phyloP scores from a whole-genome alignment of 2,113 vertebrate species.

The Gadus chalcogrammus region DNA sequence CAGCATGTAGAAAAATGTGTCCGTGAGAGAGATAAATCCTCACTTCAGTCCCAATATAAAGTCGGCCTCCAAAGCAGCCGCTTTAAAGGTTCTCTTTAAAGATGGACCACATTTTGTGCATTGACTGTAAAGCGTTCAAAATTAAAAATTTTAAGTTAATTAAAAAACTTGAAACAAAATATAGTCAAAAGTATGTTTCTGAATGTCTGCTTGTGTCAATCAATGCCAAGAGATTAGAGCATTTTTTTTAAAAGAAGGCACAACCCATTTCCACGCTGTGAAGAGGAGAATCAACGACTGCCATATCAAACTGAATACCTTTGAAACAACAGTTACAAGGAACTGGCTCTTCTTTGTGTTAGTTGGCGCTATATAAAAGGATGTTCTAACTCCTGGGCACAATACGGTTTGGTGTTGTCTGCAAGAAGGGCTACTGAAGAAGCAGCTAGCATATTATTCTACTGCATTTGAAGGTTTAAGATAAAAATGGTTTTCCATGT shows the following conservation, averaged over 20 bases:
- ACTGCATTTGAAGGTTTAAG: no score
- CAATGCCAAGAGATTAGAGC: conserved; percentile 52
- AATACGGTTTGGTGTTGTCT: not conserved
- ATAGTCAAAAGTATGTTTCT: conserved; percentile 6
- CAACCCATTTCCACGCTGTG: conserved; percentile 52
- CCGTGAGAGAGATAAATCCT: conserved; percentile 2
- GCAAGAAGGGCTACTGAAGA: conserved; percentile 28
- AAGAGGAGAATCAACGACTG: conserved; percentile 57
- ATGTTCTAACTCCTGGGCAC: conserved; percentile 46
- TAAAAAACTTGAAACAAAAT: conserved; percentile 41
- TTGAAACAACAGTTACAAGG: conserved; percentile 62
- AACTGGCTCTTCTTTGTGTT: conserved; percentile 45
- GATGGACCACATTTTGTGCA: conserved; percentile 16
- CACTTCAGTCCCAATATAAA: conserved; percentile 23
- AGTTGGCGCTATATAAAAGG: conserved; percentile 43
- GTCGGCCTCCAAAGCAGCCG: conserved; percentile 3
- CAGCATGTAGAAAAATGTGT: not conserved
- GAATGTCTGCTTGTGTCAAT: conserved; percentile 47
- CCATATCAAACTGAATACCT: conserved; percentile 53
- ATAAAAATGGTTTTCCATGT: not conserved
- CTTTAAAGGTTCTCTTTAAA: conserved; percentile 4
- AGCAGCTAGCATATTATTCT: conserved; percentile 36
- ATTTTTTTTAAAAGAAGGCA: conserved; percentile 48
- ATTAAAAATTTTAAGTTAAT: conserved; percentile 50
- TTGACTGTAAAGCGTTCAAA: conserved; percentile 4